phyloP scores from a whole-genome alignment of 1,140 invertebrate genomes.

The Drosophila micromelanica region DNA sequence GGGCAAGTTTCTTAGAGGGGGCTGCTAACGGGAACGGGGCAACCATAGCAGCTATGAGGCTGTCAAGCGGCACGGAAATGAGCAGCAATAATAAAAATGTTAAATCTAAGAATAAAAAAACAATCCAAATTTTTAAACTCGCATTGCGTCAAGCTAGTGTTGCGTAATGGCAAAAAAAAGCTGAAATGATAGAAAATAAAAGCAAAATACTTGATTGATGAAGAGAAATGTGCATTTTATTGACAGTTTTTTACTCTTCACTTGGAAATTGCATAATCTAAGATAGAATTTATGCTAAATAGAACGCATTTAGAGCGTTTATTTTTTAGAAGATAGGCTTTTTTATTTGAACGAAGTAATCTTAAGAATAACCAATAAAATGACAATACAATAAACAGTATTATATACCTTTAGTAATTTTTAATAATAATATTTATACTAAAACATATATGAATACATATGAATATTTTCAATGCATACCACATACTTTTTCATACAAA shows the following conservation, averaged over 20 bases:
- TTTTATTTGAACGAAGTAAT: not conserved
- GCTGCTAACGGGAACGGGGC: too few species aligned
- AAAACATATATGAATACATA: too few species aligned
- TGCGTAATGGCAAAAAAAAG: slow-evolving; percentile 2
- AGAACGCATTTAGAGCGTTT: not conserved
- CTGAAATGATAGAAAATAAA: slow-evolving; percentile 9
- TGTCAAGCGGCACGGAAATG: slow-evolving; percentile 55
- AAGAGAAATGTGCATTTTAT: slow-evolving; percentile 23
- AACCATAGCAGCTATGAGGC: slow-evolving; percentile 1
- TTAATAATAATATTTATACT: too few species aligned
- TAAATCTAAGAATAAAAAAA: slow-evolving; percentile 42
- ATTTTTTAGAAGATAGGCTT: not conserved
- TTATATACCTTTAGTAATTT: too few species aligned
- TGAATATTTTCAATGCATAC: too few species aligned
- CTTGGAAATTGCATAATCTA: slow-evolving; percentile 5
- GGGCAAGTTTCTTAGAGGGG: not conserved
- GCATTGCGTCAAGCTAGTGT: slow-evolving; percentile 4
- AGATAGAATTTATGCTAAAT: not conserved
- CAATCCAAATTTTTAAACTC: slow-evolving; percentile 15
- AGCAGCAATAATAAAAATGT: slow-evolving; percentile 73
- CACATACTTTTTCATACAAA: too few species aligned
- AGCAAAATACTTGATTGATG: slow-evolving; percentile 24
- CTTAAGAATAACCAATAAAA: too few species aligned
- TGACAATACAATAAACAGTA: too few species aligned
- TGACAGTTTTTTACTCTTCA: not conserved